A percentile compares a stretch with the other conserved stretches of the same genome.
Evolutionary conservation across 2,888 invertebrate species (phyloP).

Genomic region (Chydorus sphaericus): DNA sequence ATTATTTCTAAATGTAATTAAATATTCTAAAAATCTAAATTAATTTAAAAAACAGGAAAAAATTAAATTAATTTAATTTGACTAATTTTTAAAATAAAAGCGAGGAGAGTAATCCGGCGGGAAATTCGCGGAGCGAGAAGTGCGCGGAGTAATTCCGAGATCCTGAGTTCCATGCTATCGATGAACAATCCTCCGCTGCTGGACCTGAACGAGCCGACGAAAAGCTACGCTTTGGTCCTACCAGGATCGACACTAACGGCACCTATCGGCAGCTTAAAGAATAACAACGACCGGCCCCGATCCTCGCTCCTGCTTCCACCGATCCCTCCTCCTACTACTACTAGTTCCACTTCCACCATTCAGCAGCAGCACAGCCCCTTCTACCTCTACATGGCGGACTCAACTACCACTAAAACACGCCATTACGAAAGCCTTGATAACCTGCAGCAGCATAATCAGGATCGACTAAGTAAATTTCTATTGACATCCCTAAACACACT

Average conservation of each 20-base stretch:
- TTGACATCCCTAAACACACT: no score
- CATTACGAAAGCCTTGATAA: constrained; percentile 17
- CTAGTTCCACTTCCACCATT: no score
- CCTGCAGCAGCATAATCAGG: no score
- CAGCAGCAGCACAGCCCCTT: neutral
- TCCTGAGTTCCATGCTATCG: constrained; percentile 23
- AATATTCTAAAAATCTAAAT: no score
- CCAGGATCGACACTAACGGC: neutral
- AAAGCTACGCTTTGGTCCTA: constrained; percentile 10
- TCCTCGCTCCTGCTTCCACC: neutral
- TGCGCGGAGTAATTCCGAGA: constrained; percentile 25
- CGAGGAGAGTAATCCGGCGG: constrained; percentile 24
- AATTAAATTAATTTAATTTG: no score
- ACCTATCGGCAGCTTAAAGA: neutral
- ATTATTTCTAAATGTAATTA: no score
- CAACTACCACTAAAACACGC: constrained; percentile 14
- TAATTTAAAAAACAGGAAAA: no score
- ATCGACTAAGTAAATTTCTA: no score
- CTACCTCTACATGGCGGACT: constrained; percentile 12
- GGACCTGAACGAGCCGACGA: no score
- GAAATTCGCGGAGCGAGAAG: constrained; percentile 25
- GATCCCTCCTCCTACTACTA: neutral
- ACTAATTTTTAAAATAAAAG: neutral
- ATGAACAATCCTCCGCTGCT: no score
- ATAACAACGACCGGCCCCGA: constrained; percentile 1